Percentiles rank a stretch among this genome's conserved stretches.
Evolutionary conservation across 2,113 vertebrate species (phyloP).

Genomic region (Crotalus horridus): DNA sequence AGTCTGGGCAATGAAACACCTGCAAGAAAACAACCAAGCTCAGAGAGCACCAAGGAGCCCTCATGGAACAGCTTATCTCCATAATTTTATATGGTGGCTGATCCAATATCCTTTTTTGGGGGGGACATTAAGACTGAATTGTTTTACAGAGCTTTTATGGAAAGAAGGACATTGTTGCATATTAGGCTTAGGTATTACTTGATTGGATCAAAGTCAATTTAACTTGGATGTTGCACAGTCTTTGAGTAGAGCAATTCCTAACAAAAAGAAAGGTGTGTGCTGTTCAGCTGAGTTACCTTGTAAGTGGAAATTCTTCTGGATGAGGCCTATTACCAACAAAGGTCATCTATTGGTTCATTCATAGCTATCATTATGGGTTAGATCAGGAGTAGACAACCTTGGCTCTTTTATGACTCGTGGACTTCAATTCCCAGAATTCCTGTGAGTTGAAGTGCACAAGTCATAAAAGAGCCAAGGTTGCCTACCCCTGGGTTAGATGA

Average conservation of each 20-base stretch:
- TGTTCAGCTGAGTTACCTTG: not conserved
- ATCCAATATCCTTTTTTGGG: not conserved
- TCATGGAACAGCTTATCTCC: not conserved
- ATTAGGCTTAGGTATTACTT: not conserved
- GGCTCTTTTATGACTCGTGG: too few relatives aligned
- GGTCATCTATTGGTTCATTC: not conserved
- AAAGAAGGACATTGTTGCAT: not conserved
- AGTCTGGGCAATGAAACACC: not conserved
- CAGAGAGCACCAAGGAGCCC: not conserved
- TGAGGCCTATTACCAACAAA: too few relatives aligned
- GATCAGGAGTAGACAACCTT: too few relatives aligned
- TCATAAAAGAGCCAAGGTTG: too few relatives aligned
- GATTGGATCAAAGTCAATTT: not conserved
- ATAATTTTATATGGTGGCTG: not conserved
- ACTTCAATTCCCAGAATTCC: too few relatives aligned
- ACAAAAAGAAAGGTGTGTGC: not conserved
- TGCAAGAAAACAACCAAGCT: not conserved
- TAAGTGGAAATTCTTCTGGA: too few relatives aligned
- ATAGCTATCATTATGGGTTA: not conserved
- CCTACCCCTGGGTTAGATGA: not conserved
- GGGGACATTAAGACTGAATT: not conserved
- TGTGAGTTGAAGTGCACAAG: too few relatives aligned
- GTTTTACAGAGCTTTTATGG: not conserved
- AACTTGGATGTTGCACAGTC: not conserved
- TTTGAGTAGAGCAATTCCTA: not conserved